Base-by-base conservation (phyloP, 2,113 vertebrate species). In the Sminthopsis crassicaudata region DNA sequence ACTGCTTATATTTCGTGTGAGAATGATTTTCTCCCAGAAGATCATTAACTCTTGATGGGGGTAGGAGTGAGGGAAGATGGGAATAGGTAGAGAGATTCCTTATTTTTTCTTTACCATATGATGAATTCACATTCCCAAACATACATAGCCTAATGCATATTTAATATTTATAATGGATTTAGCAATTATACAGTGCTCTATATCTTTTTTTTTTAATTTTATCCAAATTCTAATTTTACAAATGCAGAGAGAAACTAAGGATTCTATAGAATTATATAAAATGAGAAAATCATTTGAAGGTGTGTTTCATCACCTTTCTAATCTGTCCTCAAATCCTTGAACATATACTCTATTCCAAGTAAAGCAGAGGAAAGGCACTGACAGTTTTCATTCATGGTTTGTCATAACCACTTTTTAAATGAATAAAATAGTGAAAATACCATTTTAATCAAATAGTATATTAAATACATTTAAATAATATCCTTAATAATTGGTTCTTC, bases 1-100 rank as follows among this genome's bases (percentile, higher is more conserved):
- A 95, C 88, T 94, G 48, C 48, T 93, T 96, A 36, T 3, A 52
- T 53, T 36, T 88, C 91, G 6, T 2, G 19, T 22, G 94, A 51
- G 91, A 95, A 52, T 10, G 24, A 19, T 46, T 53, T 76, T 90
- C 57, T 89, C 1, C 14, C 8, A 12, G 67, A 90, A 57, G 50
- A 90, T 2, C 8, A 0, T 8, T 22, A 27, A 25, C 55, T 91
- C 53, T 25, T 53, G 50, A 55, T 0, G 36, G 30, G 0, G 30
- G 16, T 76, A 36, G 60, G 14, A n/a, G 5, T 76, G 30, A 16
- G 4, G 36, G 14, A 76, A 76, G 60, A 76, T 76, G 30, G 36
- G 60, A 76, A n/a, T 76, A 14, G 60, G 36, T n/a, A 1, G n/a
- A n/a, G 92, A 48, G 27, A 3, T 25, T 93, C 6, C 11, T 94